Evolutionary conservation across 1,140 invertebrate species (phyloP).

Genomic region (Drosophila nikananu): DNA sequence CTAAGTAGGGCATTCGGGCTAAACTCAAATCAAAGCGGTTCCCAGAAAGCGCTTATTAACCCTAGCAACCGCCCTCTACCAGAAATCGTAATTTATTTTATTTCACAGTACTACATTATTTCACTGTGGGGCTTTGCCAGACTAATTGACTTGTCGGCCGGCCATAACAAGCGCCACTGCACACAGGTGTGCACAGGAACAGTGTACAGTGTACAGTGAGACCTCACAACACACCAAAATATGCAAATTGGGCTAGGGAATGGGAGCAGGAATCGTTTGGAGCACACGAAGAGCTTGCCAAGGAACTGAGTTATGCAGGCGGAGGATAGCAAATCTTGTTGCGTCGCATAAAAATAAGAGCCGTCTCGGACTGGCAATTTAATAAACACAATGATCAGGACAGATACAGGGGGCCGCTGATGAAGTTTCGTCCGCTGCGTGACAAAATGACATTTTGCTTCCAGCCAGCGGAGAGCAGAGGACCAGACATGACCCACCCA

Average conservation of each 20-base stretch:
- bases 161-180: conserved; percentile 22
- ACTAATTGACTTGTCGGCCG: conserved; percentile 56
- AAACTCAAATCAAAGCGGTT: conserved; percentile 18
- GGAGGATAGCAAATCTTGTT: conserved; percentile 27
- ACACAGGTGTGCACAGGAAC: conserved; percentile 14
- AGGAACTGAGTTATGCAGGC: conserved; percentile 18
- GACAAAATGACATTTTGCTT: conserved; percentile 81
- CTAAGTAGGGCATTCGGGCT: conserved; percentile 8
- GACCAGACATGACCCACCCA: conserved; percentile 33
- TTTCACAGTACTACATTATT: conserved; percentile 5
- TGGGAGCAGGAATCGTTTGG: conserved; percentile 25
- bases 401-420: conserved; percentile 18
- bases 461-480: conserved; percentile 19
- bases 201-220: not conserved
- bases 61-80: not conserved
- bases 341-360: conserved; percentile 27
- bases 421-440: conserved; percentile 69
- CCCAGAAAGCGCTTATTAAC: conserved; percentile 13
- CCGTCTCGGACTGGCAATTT: conserved; percentile 57
- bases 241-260: conserved; percentile 57
- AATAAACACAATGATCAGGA: conserved; percentile 72
- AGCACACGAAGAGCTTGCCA: conserved; percentile 25
- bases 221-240: conserved; percentile 26
- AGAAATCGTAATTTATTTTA: conserved; percentile 17
- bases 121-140: conserved; percentile 18